A percentile compares a stretch with the other conserved stretches of the same genome.
Evolutionary conservation across 2,797 vertebrate species (phyloP).

Genomic region (Crax fasciolata): DNA sequence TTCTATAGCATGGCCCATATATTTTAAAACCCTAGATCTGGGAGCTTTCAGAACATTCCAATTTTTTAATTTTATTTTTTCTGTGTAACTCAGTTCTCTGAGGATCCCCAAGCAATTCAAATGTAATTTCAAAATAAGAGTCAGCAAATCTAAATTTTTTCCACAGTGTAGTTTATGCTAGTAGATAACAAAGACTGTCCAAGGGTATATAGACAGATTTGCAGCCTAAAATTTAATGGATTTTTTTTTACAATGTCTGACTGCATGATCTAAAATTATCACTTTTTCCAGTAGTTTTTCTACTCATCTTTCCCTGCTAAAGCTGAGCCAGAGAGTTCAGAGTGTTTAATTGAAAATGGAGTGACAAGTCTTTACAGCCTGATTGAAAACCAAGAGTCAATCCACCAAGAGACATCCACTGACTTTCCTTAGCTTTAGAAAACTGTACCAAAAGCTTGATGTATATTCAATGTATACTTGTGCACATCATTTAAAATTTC

Average conservation of each 20-base stretch:
- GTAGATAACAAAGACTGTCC: background rate
- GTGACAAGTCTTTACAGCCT: background rate
- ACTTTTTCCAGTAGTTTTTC: conserved; percentile 16
- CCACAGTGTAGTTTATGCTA: background rate
- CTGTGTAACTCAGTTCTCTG: background rate
- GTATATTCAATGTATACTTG: background rate
- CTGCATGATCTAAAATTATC: background rate
- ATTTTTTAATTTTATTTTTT: background rate
- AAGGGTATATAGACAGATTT: background rate
- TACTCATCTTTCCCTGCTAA: background rate
- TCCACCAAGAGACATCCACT: background rate
- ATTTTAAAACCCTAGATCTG: background rate
- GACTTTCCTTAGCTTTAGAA: conserved; percentile 12
- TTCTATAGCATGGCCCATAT: background rate
- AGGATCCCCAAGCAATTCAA: background rate
- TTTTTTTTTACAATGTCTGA: conserved; percentile 5
- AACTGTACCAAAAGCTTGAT: background rate
- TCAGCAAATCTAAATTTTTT: conserved; percentile 14
- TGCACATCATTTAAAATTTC: background rate
- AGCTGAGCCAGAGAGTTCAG: conserved; percentile 27
- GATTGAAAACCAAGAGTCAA: background rate
- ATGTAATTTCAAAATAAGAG: background rate
- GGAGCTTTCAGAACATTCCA: background rate
- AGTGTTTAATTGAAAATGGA: conserved; percentile 27
- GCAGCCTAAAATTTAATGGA: conserved; percentile 21